These are phyloP conservation scores for Natrix natrix DNA, from an alignment of 2,797 vertebrate species.

Conservation along the genomic window DNA sequence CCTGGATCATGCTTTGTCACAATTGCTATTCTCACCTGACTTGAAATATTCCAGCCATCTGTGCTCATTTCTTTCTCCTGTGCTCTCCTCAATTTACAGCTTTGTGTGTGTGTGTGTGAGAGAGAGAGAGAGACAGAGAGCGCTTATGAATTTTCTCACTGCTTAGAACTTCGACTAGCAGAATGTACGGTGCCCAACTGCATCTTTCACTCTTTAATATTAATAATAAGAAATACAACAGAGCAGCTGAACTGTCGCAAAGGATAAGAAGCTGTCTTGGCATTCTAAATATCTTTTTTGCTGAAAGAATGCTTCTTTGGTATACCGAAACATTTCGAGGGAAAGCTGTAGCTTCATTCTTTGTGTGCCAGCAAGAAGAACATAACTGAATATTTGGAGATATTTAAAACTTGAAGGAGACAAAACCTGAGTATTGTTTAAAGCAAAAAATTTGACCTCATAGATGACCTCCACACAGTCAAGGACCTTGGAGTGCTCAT, in stretches of 20 bases:
- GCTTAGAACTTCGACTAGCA: constrained; percentile 22
- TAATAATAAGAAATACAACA: not conserved
- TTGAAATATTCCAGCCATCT: constrained; percentile 61
- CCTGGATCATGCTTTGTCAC: constrained; percentile 59
- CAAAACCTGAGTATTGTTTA: no score
- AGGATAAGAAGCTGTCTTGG: not conserved
- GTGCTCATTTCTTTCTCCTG: constrained; percentile 58
- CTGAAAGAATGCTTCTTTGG: not conserved
- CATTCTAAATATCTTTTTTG: not conserved
- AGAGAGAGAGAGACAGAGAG: no score
- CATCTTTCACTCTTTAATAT: not conserved
- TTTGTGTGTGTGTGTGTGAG: not conserved
- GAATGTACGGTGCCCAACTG: not conserved
- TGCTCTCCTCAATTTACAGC: constrained; percentile 53
- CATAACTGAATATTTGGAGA: not conserved
- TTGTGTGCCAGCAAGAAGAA: not conserved
- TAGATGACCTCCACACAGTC: no score
- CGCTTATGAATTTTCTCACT: constrained; percentile 24
- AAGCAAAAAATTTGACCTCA: no score
- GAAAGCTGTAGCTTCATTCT: not conserved
- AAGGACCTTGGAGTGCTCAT: no score
- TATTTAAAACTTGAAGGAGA: not conserved
- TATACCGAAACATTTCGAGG: not conserved
- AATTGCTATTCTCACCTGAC: constrained; percentile 65
- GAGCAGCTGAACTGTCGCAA: not conserved